Percentiles rank a stretch among this genome's conserved stretches.
Evolutionary conservation across 2,113 vertebrate species (phyloP).

Genomic region (Struthio camelus): DNA sequence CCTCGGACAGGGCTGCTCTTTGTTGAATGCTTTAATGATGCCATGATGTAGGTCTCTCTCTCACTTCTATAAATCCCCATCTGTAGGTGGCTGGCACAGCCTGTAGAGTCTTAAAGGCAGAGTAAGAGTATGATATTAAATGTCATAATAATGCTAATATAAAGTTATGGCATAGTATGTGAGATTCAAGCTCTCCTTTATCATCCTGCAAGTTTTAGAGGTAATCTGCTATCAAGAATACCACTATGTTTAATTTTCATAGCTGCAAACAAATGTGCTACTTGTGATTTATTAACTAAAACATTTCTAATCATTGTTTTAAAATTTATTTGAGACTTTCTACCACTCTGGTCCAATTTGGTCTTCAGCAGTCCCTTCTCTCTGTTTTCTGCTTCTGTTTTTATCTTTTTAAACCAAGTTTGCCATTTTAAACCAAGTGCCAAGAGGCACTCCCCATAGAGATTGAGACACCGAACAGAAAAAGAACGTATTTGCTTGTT

Average conservation of each 20-base stretch:
- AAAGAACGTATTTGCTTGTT: not conserved
- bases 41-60: not conserved
- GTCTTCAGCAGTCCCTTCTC: not conserved
- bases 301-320: not conserved
- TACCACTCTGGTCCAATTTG: not conserved
- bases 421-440: too few relatives aligned
- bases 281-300: not conserved
- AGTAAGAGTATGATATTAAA: not conserved
- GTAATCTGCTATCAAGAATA: rapidly evolving
- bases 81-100: conserved; percentile 92
- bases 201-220: not conserved
- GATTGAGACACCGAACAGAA: not conserved
- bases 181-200: not conserved
- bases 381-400: not conserved
- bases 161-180: not conserved
- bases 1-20: not conserved
- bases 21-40: not conserved
- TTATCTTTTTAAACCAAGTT: not conserved
- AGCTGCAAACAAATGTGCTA: not conserved
- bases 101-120: conserved; percentile 85
- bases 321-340: not conserved
- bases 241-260: not conserved
- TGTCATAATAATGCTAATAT: not conserved
- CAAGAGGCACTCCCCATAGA: not conserved
- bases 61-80: conserved; percentile 86